phyloP scores from a whole-genome alignment of 2,113 vertebrate species.

The Aptenodytes forsteri region DNA sequence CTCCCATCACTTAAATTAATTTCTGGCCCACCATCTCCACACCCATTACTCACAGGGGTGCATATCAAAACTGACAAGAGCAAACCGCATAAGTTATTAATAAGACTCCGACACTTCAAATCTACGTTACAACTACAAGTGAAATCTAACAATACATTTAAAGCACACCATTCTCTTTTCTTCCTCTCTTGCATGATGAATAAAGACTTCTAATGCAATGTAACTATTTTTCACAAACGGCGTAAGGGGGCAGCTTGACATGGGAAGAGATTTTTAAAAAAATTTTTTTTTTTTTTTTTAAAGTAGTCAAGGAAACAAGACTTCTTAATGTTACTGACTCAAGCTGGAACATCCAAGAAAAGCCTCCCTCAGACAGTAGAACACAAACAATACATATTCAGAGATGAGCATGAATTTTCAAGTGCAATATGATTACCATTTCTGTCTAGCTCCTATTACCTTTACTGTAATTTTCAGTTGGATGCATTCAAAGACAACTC shows the following conservation, averaged over 20 bases:
- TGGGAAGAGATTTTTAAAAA: not conserved
- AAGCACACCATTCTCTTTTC: not conserved
- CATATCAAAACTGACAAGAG: conserved; percentile 39
- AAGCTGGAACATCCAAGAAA: conserved; percentile 16
- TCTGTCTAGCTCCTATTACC: not conserved
- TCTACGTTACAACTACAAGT: not conserved
- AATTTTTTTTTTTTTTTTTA: not conserved
- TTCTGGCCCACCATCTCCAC: conserved; percentile 68
- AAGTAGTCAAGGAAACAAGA: conserved; percentile 2
- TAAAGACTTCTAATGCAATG: not conserved
- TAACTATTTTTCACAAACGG: not conserved
- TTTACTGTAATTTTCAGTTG: not conserved
- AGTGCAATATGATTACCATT: not conserved
- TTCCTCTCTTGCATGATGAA: not conserved
- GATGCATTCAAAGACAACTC: not conserved
- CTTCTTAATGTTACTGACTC: not conserved
- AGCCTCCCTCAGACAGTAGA: not conserved
- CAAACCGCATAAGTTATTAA: conserved; percentile 23
- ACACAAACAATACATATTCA: not conserved
- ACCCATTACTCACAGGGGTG: conserved; percentile 61
- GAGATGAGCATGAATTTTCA: not conserved
- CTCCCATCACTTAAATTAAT: conserved; percentile 70
- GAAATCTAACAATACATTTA: not conserved
- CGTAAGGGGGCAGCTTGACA: not conserved
- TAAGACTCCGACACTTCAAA: not conserved